Evolutionary conservation across 37 sponge, comb jelly and placozoan species (phyloP), one percentile per base, ranked within the genome.

Genomic region (Chondrilla cf. caribensis): DNA sequence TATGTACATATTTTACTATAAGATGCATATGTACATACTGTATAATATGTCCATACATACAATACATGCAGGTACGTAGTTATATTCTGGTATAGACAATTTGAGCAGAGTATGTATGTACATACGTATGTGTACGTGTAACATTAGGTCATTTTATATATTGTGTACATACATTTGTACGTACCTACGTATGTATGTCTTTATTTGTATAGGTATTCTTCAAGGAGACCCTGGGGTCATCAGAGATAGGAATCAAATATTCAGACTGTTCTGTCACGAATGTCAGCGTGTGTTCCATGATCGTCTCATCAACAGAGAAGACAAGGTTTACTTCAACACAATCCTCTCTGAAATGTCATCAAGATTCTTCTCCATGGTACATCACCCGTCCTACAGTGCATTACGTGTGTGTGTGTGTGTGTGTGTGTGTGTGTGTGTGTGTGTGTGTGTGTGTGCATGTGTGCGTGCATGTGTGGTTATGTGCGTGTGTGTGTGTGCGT

Each of bases 221-320:
- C 99, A 98, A 80, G 99, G 96, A 31, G 96, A 98, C 60, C 89
- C 97, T 43, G 93, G 96, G n/a, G 86, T 95, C 22, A 98, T 98
- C 58, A 87, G 99, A 29, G 99, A 98, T 32, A 86, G 89, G 18
- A 73, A 82, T 6, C 92, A 94, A 26, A 89, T 98, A 38, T 94
- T 93, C 58, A 84, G 95, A n/a, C 86, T 98, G 58, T 98, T 91
- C 86, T 93, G 94, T 42, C 99, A 98, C 64, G 99, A 98, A 77
- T 88, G 93, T 73, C 93, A 94, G 86, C 83, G 99, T 60, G 93
- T 93, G 54, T 98, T 98, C 85, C 99, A 98, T 77, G 99, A 98
- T 75, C 85, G 99, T 41, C 90, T 98, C 40, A 89, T 96, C 70
- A 86, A 98, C 71, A 91, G 72, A 77, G 78, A 87, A 4, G 99